A percentile compares a stretch with the other conserved stretches of the same genome.
These are phyloP conservation scores for Myripristis murdjan DNA, from an alignment of 2,797 vertebrate genomes.

Conservation along the genomic window DNA sequence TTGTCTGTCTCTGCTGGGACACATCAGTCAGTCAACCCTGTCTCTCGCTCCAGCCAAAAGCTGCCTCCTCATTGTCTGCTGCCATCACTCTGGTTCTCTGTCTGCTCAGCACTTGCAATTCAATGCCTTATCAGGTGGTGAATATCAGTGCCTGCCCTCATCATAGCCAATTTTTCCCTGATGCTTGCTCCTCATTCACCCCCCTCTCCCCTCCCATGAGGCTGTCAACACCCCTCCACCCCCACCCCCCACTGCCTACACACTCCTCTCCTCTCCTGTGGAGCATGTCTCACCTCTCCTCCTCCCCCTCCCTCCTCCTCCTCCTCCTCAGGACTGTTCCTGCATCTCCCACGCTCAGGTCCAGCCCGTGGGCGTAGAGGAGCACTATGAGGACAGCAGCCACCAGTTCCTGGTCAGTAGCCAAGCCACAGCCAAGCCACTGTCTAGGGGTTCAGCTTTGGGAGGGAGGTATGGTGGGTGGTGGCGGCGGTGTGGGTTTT, in stretches of 20 bases:
- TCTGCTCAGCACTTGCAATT: conserved; percentile 33
- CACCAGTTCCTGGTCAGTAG: conserved; percentile 92
- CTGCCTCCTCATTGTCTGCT: conserved; percentile 32
- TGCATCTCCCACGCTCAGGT: conserved; percentile 95
- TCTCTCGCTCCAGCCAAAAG: conserved; percentile 16
- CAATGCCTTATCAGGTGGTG: conserved; percentile 26
- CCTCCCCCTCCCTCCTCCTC: conserved; percentile 50
- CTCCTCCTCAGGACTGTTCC: conserved; percentile 92
- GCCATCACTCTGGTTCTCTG: conserved; percentile 29
- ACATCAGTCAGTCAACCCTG: too few species aligned
- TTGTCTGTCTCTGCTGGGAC: conserved; percentile 48
- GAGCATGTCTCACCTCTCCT: conserved; percentile 79
- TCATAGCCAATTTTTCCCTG: conserved; percentile 6
- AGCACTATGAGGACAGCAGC: conserved; percentile 90
- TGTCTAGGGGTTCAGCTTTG: too few species aligned
- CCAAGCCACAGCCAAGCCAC: conserved; percentile 42
- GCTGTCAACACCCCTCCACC: conserved; percentile 12
- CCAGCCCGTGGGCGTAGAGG: conserved; percentile 93
- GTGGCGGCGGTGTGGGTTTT: too few species aligned
- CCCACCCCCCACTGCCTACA: neutral
- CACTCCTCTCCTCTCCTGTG: conserved; percentile 25
- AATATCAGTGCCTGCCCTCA: conserved; percentile 6
- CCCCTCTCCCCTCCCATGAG: conserved; percentile 1
- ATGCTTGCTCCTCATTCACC: conserved; percentile 63
- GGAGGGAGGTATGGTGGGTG: neutral